Evolutionary conservation across 2,113 vertebrate genomes (phyloP), one percentile per base, ranked within the genome.

Genomic region (Misgurnus mizolepis): DNA sequence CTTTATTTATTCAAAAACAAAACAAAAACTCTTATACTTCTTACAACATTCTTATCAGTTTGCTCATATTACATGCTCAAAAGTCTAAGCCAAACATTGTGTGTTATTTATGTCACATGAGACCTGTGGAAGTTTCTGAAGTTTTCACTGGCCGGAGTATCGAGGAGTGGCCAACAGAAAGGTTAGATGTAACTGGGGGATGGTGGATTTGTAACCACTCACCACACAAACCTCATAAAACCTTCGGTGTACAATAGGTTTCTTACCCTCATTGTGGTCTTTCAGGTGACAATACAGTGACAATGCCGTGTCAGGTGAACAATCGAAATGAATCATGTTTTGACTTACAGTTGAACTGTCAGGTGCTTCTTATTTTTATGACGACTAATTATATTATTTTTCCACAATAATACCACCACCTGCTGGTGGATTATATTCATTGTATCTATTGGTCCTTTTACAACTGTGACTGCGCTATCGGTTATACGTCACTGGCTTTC

Each of bases 151-250:
- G 14, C 17, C 43, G 0, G 14, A 75, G 72, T 64, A 75, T 75
- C 73, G 58, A 64, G 72, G 73, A 64, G 73, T 64, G 58, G 78
- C 79, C 64, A 66, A 72, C 27, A 4, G 58, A 50, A 49, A 64
- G 58, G 58, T 75, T 75, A 75, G 58, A 75, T 64, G 73, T 50
- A 75, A 64, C 43, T 64, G 5, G 56, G 43, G 43, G 62, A 64
- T 27, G 58, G 41, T 17, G 47, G 41, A 61, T 75, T 47, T 49
- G 56, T 49, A 49, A 62, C 18, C 3, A 75, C 8, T 62, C 14
- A 27, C 56, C 11, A 50, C 14, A 75, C 17, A 58, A 2, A 8
- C 10, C 4, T n/a, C 18, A 0, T 49, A 39, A 49, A 15, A 14
- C 43, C 49, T 75, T 49, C 11, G 40, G 5, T 45, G 41, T 27